Evolutionary conservation across 2,797 vertebrate species (phyloP).

Genomic region (Champsocephalus esox): DNA sequence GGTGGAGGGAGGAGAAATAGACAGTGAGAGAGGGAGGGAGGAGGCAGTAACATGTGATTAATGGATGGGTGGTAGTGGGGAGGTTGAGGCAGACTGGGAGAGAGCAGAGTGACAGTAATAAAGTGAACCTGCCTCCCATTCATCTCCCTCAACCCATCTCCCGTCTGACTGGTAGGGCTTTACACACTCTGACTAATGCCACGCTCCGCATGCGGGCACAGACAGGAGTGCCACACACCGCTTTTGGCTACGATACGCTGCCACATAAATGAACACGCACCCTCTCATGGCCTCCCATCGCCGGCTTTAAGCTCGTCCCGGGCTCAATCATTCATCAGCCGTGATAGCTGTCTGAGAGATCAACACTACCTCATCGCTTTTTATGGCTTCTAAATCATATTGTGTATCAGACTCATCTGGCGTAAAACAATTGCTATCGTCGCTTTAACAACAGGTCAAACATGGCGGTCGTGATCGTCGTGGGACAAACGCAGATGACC

Average conservation of each 20-base stretch:
- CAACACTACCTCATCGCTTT: conserved; percentile 80
- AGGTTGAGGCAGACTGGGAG: conserved; percentile 83
- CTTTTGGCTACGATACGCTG: conserved; percentile 55
- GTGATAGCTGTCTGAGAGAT: conserved; percentile 72
- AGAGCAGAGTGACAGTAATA: conserved; percentile 86
- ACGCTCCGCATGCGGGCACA: conserved; percentile 79
- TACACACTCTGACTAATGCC: conserved; percentile 84
- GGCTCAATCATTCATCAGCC: conserved; percentile 74
- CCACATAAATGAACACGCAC: conserved; percentile 67
- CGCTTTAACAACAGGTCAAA: conserved; percentile 77
- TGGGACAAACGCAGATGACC: conserved; percentile 23
- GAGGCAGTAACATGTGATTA: conserved; percentile 82
- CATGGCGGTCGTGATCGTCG: conserved; percentile 32
- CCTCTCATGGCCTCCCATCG: conserved; percentile 65
- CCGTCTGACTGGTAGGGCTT: conserved; percentile 78
- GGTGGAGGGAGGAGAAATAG: conserved; percentile 76
- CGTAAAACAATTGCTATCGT: conserved; percentile 66
- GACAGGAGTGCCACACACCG: conserved; percentile 73
- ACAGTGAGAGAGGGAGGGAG: conserved; percentile 77
- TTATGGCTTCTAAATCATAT: conserved; percentile 78
- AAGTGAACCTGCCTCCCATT: conserved; percentile 85
- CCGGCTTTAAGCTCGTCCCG: conserved; percentile 32
- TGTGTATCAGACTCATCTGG: conserved; percentile 70
- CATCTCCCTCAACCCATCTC: conserved; percentile 84
- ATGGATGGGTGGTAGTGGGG: conserved; percentile 81